phyloP scores from a whole-genome alignment of 37 sponge, comb jelly and placozoan species.

The Ephydatia muelleri region DNA sequence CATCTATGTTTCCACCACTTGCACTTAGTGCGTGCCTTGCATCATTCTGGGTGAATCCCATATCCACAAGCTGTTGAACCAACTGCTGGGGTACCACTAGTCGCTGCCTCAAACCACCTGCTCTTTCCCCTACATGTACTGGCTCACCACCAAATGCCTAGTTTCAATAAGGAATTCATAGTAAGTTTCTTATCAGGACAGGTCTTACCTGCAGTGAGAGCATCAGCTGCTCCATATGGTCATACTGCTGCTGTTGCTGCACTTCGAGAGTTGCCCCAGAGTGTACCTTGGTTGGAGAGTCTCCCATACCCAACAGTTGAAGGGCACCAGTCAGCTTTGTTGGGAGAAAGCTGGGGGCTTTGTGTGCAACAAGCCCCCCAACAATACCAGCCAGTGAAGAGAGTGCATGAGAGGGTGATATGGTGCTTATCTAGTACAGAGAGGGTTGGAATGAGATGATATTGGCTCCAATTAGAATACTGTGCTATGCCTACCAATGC shows the following conservation, averaged over 20 bases:
- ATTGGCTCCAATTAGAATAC: background rate
- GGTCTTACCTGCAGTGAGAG: slow-evolving; percentile 13
- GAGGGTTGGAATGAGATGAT: background rate
- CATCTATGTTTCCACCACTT: slow-evolving; percentile 36
- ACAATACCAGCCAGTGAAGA: background rate
- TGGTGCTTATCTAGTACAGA: background rate
- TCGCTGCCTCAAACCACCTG: slow-evolving; percentile 4
- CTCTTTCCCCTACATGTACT: too few species aligned
- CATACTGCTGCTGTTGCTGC: slow-evolving; percentile 52
- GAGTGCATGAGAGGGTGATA: background rate
- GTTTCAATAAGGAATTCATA: background rate
- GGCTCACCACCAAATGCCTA: background rate
- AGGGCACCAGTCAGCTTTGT: slow-evolving; percentile 12
- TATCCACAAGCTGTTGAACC: slow-evolving; percentile 42
- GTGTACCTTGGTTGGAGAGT: slow-evolving; percentile 7
- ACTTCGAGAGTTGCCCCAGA: slow-evolving; percentile 60
- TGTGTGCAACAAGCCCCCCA: slow-evolving; percentile 7
- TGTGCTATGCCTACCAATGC: background rate
- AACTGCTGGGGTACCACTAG: background rate
- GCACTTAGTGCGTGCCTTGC: slow-evolving; percentile 25
- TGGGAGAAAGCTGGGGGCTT: slow-evolving; percentile 29
- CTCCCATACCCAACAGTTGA: slow-evolving; percentile 16
- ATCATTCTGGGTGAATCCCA: slow-evolving; percentile 49
- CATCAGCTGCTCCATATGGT: slow-evolving; percentile 55
- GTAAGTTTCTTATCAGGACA: background rate